Evolutionary conservation across 2,888 invertebrate genomes (phyloP), one percentile per base, ranked within the genome.

Genomic region (Rapana venosa): DNA sequence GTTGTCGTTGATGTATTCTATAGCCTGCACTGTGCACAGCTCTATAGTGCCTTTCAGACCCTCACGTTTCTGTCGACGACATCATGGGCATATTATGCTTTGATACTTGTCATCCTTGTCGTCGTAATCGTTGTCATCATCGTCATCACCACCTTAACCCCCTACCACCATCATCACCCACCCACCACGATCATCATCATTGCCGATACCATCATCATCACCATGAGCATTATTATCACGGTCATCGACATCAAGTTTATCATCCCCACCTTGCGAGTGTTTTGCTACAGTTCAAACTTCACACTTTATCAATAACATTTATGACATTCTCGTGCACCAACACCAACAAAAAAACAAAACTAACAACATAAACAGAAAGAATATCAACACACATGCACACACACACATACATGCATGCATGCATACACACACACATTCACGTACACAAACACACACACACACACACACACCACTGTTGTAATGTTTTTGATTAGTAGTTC

Each of bases 21-120:
- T 89, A 20, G 84, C 79, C 87, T 87, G 36, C 77, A 90, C 83
- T 0, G 66, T 84, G 58, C 61, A 61, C 56, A 90, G 70, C 20
- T 87, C 87, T n/a, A 90, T 58, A 26, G 36, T 36, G 26, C 89
- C 85, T 79, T 90, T 90, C 61, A 87, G 20, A 30, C 89, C 87
- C 22, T 89, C 90, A 20, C 84, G 32, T 32, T 89, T 89, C 90
- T 90, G 87, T 30, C 32, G 88, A 47, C 32, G 88, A 47, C 30
- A 84, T 66, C 36, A 89, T 56, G 88, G 36, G 61, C 26, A 47
- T 30, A 84, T 66, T 36, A 86, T 56, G 66, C 20, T 26, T 66
- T 66, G 20, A 22, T 26, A 66, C 86, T n/a, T 30, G 47, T 58
- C 26, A 47, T 47, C 47, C 47, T 47, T 47, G 26, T 66, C 17